These are phyloP conservation scores for Carapus acus DNA, from an alignment of 2,797 vertebrate genomes.

Conservation along the genomic window DNA sequence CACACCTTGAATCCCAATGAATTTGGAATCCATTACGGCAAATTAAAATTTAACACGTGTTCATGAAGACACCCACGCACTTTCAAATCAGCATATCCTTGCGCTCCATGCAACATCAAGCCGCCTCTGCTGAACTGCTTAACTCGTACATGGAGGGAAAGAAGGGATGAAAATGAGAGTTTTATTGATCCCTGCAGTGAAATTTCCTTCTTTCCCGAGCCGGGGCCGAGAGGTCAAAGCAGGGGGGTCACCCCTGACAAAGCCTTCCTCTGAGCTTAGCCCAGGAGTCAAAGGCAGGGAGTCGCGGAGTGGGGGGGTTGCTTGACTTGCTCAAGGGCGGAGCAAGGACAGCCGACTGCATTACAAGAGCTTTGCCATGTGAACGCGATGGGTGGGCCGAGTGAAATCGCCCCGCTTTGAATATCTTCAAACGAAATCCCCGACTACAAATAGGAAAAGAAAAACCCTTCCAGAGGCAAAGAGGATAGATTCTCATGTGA, in stretches of 20 bases:
- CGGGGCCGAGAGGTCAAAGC: constrained; percentile 45
- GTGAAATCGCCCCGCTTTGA: constrained; percentile 28
- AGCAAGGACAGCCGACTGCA: constrained; percentile 25
- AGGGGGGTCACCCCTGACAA: constrained; percentile 51
- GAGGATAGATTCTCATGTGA: constrained; percentile 32
- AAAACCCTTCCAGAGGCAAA: constrained; percentile 17
- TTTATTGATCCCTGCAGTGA: constrained; percentile 50
- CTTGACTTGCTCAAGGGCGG: constrained; percentile 60
- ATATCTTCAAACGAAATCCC: constrained; percentile 42
- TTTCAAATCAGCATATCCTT: constrained; percentile 13
- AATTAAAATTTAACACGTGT: neutral
- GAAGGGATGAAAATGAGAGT: constrained; percentile 31
- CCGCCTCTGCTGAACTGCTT: constrained; percentile 24
- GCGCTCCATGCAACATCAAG: constrained; percentile 18
- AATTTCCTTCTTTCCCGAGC: constrained; percentile 45
- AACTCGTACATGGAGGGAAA: constrained; percentile 26
- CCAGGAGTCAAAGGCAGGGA: neutral
- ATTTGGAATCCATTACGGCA: neutral
- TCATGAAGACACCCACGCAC: neutral
- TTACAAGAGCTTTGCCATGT: constrained; percentile 27
- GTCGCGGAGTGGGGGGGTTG: too few species aligned
- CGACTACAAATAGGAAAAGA: constrained; percentile 16
- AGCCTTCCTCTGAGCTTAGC: constrained; percentile 36
- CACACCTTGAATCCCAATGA: neutral
- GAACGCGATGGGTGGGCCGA: constrained; percentile 17